phyloP scores from a whole-genome alignment of 2,797 vertebrate genomes.

The Loris lydekkerianus region DNA sequence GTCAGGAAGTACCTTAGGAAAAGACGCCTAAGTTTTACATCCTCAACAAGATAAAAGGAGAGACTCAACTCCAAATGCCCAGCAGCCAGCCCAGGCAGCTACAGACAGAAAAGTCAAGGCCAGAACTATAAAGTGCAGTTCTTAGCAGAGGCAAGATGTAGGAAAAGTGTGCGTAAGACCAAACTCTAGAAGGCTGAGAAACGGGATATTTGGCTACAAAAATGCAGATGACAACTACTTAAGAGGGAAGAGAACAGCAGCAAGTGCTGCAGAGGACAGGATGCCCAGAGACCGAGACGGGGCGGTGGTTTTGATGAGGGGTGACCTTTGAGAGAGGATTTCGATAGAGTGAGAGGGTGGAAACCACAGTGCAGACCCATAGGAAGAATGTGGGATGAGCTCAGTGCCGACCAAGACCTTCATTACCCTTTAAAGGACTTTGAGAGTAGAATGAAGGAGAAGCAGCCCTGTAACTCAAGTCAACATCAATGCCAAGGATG shows the following conservation, averaged over 20 bases:
- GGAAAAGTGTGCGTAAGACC: neutral
- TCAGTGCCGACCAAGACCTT: rapidly evolving
- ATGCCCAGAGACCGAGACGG: no score
- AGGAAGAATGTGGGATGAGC: neutral
- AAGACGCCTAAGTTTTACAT: neutral
- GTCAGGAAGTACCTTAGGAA: neutral
- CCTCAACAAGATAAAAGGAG: neutral
- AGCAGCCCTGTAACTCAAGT: rapidly evolving
- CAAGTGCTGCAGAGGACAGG: neutral
- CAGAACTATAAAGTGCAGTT: neutral
- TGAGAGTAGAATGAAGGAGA: neutral
- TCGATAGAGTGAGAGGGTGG: neutral
- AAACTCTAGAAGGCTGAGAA: neutral
- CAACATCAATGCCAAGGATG: neutral
- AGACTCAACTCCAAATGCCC: neutral
- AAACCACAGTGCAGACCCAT: neutral
- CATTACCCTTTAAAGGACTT: neutral
- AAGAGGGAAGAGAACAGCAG: neutral
- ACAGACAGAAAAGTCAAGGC: slow-evolving; percentile 24
- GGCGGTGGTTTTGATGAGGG: neutral
- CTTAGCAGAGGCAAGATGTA: neutral
- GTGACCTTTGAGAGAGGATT: neutral
- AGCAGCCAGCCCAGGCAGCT: neutral
- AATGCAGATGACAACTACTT: neutral
- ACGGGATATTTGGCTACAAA: neutral